A percentile compares a stretch with the other conserved stretches of the same genome.
Evolutionary conservation across 2,797 vertebrate species (phyloP).

Genomic region (Tragopan temminckii): DNA sequence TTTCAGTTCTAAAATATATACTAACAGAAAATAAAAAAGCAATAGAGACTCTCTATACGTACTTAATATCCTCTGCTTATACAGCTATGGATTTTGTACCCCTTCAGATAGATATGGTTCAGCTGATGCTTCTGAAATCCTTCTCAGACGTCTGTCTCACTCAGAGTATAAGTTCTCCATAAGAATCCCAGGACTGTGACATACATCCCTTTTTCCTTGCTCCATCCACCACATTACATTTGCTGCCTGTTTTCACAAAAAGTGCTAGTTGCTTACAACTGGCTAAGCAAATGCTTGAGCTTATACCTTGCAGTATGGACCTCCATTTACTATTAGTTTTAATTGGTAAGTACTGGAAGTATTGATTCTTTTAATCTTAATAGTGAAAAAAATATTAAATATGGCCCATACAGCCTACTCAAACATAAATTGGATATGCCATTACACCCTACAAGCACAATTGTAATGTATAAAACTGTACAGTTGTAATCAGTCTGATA

Average conservation of each 20-base stretch:
- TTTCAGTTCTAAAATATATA: background rate
- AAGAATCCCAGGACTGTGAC: background rate
- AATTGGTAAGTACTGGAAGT: background rate
- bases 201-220: background rate
- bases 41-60: background rate
- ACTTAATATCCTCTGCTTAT: background rate
- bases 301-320: background rate
- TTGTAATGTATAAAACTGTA: background rate
- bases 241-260: background rate
- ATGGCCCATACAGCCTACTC: background rate
- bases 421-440: background rate
- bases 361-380: background rate
- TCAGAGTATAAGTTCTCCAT: background rate
- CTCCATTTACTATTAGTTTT: background rate
- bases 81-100: background rate
- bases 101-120: background rate
- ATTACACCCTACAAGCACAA: background rate
- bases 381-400: background rate
- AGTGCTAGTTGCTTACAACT: background rate
- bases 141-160: background rate
- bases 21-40: background rate
- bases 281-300: background rate
- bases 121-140: background rate
- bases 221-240: accelerated
- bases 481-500: background rate